Conservation (phyloP, 2,888 invertebrate genomes). For the Rhyacophila evoluta region DNA sequence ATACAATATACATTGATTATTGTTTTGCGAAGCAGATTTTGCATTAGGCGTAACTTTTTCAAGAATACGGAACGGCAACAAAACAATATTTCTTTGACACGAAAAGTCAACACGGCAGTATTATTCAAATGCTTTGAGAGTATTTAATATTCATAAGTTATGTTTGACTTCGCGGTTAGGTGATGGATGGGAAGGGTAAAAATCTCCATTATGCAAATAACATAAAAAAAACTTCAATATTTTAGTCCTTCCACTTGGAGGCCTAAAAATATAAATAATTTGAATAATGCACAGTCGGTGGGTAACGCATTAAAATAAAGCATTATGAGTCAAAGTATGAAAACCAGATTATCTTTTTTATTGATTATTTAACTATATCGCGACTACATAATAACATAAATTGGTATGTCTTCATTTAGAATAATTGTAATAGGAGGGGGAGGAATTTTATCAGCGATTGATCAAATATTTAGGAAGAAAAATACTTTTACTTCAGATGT, state of each 20-base stretch:
- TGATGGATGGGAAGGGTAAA: conserved; percentile 1
- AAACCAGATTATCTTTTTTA: too few relatives aligned
- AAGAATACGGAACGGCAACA: neutral
- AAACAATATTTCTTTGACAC: neutral
- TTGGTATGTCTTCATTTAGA: too few relatives aligned
- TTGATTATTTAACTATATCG: too few relatives aligned
- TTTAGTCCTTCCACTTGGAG: too few relatives aligned
- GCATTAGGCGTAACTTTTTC: neutral
- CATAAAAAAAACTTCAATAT: neutral
- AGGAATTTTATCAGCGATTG: too few relatives aligned
- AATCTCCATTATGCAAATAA: conserved; percentile 3
- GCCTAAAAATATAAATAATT: neutral
- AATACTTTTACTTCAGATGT: too few relatives aligned
- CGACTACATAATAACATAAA: too few relatives aligned
- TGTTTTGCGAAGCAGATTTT: neutral
- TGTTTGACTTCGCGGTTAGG: neutral
- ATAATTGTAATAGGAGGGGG: too few relatives aligned
- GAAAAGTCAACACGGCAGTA: conserved; percentile 16
- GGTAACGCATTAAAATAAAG: too few relatives aligned
- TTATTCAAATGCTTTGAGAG: conserved; percentile 21
- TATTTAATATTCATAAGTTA: conserved; percentile 25
- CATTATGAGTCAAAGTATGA: too few relatives aligned
- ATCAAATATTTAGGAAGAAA: too few relatives aligned
- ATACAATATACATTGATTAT: neutral
- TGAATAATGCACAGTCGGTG: too few relatives aligned